These are phyloP conservation scores for Himalopsyche anomala DNA, from an alignment of 2,888 invertebrate genomes.

Conservation along the genomic window DNA sequence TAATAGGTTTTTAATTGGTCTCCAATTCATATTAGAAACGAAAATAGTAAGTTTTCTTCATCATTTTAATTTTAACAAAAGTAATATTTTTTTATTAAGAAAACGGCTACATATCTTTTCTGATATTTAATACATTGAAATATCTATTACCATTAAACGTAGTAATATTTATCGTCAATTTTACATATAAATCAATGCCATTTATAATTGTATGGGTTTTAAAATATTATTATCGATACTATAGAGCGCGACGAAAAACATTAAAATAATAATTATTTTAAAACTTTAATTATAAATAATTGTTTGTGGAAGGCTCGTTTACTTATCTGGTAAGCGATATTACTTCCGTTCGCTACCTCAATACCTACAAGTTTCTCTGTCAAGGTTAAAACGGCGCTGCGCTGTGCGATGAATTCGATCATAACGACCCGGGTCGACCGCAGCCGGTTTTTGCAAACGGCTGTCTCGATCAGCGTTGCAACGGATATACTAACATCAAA, in stretches of 20 bases:
- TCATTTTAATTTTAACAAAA: no score
- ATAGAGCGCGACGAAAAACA: background rate
- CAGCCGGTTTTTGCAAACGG: conserved; percentile 36
- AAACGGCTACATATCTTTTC: no score
- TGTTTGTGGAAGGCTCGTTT: conserved; percentile 8
- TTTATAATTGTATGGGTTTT: background rate
- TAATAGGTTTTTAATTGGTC: no score
- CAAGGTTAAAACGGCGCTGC: conserved; percentile 39
- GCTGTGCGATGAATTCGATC: background rate
- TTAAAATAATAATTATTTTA: background rate
- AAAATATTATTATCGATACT: background rate
- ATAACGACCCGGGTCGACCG: conserved; percentile 14
- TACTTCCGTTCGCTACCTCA: conserved; percentile 45
- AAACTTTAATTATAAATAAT: background rate
- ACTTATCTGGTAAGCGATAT: conserved; percentile 38
- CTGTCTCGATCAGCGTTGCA: background rate
- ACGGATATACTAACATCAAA: conserved; percentile 9
- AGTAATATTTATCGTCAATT: no score
- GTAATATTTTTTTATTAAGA: no score
- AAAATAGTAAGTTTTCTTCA: no score
- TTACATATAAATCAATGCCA: no score
- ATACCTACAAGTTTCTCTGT: conserved; percentile 47
- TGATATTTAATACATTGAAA: no score
- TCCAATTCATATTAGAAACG: no score
- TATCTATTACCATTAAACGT: no score